These are phyloP conservation scores for Myxocyprinus asiaticus DNA, from an alignment of 2,113 vertebrate genomes.

Conservation along the genomic window DNA sequence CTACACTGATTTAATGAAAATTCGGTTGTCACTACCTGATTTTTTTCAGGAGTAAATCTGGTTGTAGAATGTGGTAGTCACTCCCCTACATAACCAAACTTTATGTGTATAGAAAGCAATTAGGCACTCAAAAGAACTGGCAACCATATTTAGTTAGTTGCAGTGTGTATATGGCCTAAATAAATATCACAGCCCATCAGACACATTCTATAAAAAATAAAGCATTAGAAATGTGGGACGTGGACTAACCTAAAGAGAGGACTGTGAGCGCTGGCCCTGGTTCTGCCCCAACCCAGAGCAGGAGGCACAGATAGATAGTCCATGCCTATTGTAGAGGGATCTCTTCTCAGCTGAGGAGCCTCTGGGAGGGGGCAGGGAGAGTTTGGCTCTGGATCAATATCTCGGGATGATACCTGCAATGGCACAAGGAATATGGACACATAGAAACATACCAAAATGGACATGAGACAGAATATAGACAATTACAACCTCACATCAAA, in stretches of 20 bases:
- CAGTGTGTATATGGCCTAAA: too few species aligned
- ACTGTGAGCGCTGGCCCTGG: slow-evolving; percentile 85
- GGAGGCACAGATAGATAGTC: slow-evolving; percentile 91
- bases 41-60: too few species aligned
- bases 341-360: slow-evolving; percentile 68
- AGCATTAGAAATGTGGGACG: background rate
- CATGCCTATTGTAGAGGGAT: slow-evolving; percentile 76
- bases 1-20: too few species aligned
- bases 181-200: too few species aligned
- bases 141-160: too few species aligned
- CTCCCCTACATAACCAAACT: too few species aligned
- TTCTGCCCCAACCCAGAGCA: slow-evolving; percentile 86
- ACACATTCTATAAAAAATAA: too few species aligned
- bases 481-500: background rate
- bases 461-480: background rate
- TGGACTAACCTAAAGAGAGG: slow-evolving; percentile 85
- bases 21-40: too few species aligned
- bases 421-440: background rate
- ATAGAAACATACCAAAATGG: background rate
- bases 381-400: slow-evolving; percentile 75
- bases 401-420: slow-evolving; percentile 71
- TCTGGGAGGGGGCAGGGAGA: slow-evolving; percentile 68
- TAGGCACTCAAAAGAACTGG: too few species aligned
- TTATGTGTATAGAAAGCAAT: too few species aligned
- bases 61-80: too few species aligned